Evolutionary conservation across 2,797 vertebrate genomes (phyloP).

Genomic region (Neosilurus mollespiculum): DNA sequence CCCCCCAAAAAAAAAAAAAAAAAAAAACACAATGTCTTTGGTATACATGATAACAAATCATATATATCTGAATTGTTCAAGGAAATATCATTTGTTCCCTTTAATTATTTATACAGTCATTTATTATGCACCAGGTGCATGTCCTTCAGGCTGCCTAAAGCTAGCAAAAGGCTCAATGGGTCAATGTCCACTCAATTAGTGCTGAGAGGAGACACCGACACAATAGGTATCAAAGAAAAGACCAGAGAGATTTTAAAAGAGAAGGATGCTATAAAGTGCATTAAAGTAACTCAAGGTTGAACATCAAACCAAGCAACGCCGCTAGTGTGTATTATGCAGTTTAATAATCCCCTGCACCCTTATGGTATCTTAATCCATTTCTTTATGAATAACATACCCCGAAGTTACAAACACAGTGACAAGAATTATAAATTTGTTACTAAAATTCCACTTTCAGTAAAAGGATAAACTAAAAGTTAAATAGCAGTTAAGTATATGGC

Average conservation of each 20-base stretch:
- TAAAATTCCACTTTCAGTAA: background rate
- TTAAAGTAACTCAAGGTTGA: background rate
- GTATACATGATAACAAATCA: background rate
- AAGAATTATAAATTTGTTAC: background rate
- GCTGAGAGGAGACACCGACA: background rate
- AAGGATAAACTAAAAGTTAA: background rate
- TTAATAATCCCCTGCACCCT: background rate
- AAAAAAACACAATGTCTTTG: background rate
- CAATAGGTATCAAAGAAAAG: background rate
- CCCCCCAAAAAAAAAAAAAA: background rate
- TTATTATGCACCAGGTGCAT: background rate
- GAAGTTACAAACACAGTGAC: too few relatives aligned
- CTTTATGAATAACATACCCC: background rate
- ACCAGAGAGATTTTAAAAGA: background rate
- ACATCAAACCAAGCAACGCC: background rate
- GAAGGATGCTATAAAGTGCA: background rate
- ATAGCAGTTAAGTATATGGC: background rate
- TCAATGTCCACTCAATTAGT: conserved; percentile 11
- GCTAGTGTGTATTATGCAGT: background rate
- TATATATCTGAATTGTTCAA: background rate
- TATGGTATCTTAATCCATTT: background rate
- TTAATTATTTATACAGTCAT: background rate
- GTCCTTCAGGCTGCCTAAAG: background rate
- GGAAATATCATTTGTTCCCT: conserved; percentile 2
- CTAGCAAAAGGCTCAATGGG: background rate